Evolutionary conservation across 2,113 vertebrate genomes (phyloP), one percentile per base, ranked within the genome.

Genomic region (Mus spicilegus): DNA sequence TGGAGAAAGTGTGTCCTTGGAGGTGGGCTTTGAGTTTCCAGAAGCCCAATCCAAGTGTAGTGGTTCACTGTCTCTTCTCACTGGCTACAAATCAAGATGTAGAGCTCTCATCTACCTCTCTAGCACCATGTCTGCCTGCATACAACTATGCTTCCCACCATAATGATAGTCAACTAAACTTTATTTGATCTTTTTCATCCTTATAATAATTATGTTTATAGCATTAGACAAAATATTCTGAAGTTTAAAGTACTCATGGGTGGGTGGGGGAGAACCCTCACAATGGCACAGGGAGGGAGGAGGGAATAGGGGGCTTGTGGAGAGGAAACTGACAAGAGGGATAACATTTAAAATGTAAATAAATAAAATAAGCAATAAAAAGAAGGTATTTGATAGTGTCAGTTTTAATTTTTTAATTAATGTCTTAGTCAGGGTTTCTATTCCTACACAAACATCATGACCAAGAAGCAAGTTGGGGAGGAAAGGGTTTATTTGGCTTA

Each of bases 361-460:
- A 56, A 14, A 56, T 17, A 58, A 58, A 58, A 17, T 17, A 58
- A 58, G 4, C 16, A 58, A 58, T 16, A 58, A 42, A 42, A 42
- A 58, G 17, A 84, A 96, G 86, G 76, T 89, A 96, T 90, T 93
- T 85, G 26, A 39, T 67, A 80, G 96, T 72, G 46, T 56, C 81
- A 11, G 26, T 85, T 89, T 96, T 56, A 72, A 89, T 76, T 24
- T 73, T 26, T 72, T 78, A 67, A 56, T 93, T 42, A 42, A 42
- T 42, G 42, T 42, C 42, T 42, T 42, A 42, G 42, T 42, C 42
- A 42, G 42, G 42, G 42, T 42, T 42, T 42, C 42, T 42, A 42
- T 42, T 42, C 42, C 42, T 42, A 42, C 42, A 42, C 42, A 42
- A 42, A 42, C 42, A 42, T 42, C 42, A 42, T 42, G 42, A 42